Percentiles rank a stretch among this genome's conserved stretches.
Evolutionary conservation across 2,113 vertebrate species (phyloP).

Genomic region (Cranoglanis bouderius): DNA sequence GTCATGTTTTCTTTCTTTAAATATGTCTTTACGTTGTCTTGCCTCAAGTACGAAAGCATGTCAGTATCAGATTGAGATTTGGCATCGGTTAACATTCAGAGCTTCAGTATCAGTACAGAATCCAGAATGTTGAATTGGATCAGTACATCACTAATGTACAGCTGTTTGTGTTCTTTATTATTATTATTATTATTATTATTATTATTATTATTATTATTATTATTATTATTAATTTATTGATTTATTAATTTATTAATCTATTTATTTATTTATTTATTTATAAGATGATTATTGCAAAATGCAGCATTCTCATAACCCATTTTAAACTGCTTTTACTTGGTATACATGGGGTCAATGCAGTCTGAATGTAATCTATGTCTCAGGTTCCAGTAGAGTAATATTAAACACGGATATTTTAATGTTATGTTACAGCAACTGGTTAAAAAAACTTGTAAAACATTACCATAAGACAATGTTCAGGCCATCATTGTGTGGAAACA

Average conservation of each 20-base stretch:
- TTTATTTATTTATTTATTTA: not conserved
- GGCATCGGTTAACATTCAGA: too few relatives aligned
- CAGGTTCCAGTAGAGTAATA: not conserved
- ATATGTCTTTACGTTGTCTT: not conserved
- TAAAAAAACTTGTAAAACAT: not conserved
- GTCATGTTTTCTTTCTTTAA: not conserved
- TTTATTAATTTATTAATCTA: not conserved
- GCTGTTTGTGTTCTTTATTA: not conserved
- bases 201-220: not conserved
- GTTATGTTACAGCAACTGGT: not conserved
- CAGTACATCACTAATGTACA: not conserved
- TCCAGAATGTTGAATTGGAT: not conserved
- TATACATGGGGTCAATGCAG: not conserved
- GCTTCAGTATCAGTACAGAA: not conserved
- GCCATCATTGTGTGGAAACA: not conserved
- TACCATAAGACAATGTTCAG: not conserved
- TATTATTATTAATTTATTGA: not conserved
- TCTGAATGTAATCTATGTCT: not conserved
- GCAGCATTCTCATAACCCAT: not conserved
- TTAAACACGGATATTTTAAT: not conserved
- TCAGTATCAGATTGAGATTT: not conserved
- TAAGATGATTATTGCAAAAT: not conserved
- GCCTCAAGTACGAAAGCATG: too few relatives aligned
- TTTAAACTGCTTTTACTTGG: not conserved
- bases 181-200: not conserved